Evolutionary conservation across 2,888 invertebrate species (phyloP).

Genomic region (Andricus quercusramuli): DNA sequence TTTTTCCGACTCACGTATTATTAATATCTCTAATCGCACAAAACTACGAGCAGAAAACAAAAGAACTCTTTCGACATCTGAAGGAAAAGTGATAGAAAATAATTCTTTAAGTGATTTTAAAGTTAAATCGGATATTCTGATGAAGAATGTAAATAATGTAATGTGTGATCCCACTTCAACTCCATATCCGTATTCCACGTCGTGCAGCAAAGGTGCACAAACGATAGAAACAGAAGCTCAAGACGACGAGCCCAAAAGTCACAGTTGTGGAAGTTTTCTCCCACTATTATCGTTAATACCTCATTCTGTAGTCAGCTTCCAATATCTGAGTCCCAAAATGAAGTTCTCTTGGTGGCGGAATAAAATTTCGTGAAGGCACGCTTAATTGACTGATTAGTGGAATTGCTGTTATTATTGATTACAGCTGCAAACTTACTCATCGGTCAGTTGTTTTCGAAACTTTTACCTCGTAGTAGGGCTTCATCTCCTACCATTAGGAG

Average conservation of each 20-base stretch:
- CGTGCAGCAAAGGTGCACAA: slow-evolving; percentile 60
- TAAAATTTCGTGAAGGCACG: slow-evolving; percentile 83
- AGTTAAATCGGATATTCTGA: slow-evolving; percentile 62
- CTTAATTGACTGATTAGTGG: slow-evolving; percentile 65
- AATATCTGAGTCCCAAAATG: slow-evolving; percentile 79
- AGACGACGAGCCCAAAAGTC: slow-evolving; percentile 66
- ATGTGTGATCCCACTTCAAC: slow-evolving; percentile 72
- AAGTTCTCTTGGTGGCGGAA: slow-evolving; percentile 84
- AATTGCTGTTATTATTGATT: slow-evolving; percentile 27
- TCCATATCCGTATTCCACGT: slow-evolving; percentile 72
- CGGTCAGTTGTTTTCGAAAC: slow-evolving; percentile 44
- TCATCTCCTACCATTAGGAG: background rate
- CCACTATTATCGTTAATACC: slow-evolving; percentile 74
- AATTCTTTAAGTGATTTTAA: slow-evolving; percentile 45
- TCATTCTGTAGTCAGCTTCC: slow-evolving; percentile 73
- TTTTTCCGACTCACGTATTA: slow-evolving; percentile 53
- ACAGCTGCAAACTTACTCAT: background rate
- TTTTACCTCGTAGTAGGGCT: slow-evolving; percentile 63
- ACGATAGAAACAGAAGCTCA: slow-evolving; percentile 48
- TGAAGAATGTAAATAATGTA: slow-evolving; percentile 62
- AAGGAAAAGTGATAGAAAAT: background rate
- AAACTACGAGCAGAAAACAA: slow-evolving; percentile 15
- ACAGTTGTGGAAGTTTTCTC: slow-evolving; percentile 73
- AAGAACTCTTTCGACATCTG: background rate
- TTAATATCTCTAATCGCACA: slow-evolving; percentile 59